phyloP scores from a whole-genome alignment of 2,113 vertebrate genomes.

The Laticauda laticaudata region DNA sequence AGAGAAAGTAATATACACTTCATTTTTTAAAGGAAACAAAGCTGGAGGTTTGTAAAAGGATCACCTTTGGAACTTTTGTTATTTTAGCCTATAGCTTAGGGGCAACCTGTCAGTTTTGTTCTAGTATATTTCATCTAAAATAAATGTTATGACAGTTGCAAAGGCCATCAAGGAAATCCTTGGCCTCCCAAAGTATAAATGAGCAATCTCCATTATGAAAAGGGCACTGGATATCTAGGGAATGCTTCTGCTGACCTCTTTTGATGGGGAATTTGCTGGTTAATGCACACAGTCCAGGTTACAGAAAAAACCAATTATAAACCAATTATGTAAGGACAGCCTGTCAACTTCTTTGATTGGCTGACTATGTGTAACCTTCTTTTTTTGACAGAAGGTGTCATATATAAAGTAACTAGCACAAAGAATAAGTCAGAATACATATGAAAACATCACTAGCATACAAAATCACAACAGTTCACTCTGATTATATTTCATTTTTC shows the following conservation, averaged over 20 bases:
- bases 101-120: constrained; percentile 45
- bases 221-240: constrained; percentile 41
- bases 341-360: neutral
- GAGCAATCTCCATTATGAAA: constrained; percentile 39
- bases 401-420: neutral
- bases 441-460: neutral
- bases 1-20: constrained; percentile 34
- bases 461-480: neutral
- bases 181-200: constrained; percentile 45
- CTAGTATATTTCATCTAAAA: constrained; percentile 55
- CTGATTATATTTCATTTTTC: neutral
- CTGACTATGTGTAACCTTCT: constrained; percentile 16
- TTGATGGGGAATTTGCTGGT: constrained; percentile 49
- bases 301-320: constrained; percentile 49
- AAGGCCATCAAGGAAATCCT: constrained; percentile 39
- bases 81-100: constrained; percentile 38
- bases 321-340: constrained; percentile 40
- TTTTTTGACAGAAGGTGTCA: neutral
- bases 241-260: constrained; percentile 47
- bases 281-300: constrained; percentile 33
- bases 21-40: constrained; percentile 47
- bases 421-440: neutral
- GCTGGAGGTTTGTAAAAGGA: constrained; percentile 38
- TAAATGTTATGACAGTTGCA: constrained; percentile 51
- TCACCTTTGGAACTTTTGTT: constrained; percentile 60